A percentile compares a stretch with the other conserved stretches of the same genome.
phyloP scores from a whole-genome alignment of 2,113 vertebrate species.

The Pteruthius melanotis region DNA sequence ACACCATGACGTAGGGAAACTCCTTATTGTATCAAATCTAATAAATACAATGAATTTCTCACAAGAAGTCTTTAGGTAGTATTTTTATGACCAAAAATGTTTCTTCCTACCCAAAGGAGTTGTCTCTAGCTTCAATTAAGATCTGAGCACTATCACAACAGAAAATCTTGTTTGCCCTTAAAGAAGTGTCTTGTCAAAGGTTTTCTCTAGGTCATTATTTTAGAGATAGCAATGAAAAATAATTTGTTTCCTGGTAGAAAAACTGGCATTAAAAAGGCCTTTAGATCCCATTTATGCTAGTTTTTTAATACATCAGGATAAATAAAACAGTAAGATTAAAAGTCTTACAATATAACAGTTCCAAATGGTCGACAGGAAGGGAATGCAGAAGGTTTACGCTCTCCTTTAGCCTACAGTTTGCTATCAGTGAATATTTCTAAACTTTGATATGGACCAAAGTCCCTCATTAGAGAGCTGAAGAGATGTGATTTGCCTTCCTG shows the following conservation, averaged over 20 bases:
- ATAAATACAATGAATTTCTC: background rate
- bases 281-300: background rate
- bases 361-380: background rate
- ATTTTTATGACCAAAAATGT: background rate
- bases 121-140: background rate
- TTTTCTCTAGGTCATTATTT: background rate
- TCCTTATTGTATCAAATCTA: background rate
- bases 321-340: background rate
- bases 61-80: background rate
- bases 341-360: background rate
- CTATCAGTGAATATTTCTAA: background rate
- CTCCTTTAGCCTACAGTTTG: background rate
- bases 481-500: background rate
- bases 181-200: background rate
- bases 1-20: background rate
- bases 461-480: background rate
- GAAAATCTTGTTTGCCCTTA: background rate
- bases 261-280: background rate
- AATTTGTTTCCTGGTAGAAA: background rate
- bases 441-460: background rate
- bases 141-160: background rate
- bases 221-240: background rate
- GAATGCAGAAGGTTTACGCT: background rate
- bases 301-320: background rate
- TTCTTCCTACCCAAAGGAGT: background rate